Conservation (phyloP, 1,140 invertebrate genomes). For the Cherax destructor region DNA sequence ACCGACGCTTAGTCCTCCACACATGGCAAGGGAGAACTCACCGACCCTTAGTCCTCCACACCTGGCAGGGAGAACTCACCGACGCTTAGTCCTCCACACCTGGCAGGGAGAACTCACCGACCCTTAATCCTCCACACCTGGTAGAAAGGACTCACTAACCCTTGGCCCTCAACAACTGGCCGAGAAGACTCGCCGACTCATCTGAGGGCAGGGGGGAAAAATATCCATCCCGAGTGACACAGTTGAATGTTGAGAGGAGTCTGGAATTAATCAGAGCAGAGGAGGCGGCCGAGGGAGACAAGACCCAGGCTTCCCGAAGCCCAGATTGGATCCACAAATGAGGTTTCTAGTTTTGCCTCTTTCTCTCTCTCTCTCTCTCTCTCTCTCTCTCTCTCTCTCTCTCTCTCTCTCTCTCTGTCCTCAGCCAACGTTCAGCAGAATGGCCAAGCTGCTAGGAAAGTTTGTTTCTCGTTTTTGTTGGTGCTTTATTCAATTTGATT, state of each 20-base stretch:
- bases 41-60: too few relatives aligned
- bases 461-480: too few relatives aligned
- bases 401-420: constrained; percentile 11
- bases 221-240: constrained; percentile 1
- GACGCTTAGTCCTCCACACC: too few relatives aligned
- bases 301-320: background rate
- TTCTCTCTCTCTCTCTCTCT: background rate
- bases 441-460: too few relatives aligned
- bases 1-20: too few relatives aligned
- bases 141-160: too few relatives aligned
- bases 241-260: constrained; percentile 25
- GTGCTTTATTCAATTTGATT: background rate
- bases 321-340: constrained; percentile 29
- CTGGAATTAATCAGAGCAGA: constrained; percentile 31
- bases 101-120: too few relatives aligned
- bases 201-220: background rate
- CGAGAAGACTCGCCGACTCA: background rate
- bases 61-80: too few relatives aligned
- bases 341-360: constrained; percentile 17
- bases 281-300: background rate
- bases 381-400: background rate
- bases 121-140: too few relatives aligned
- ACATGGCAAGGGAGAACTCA: too few relatives aligned
- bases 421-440: too few relatives aligned
- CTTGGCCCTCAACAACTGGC: background rate